Base-by-base conservation (phyloP, 1,140 invertebrate species). In the Zaprionus ghesquierei region DNA sequence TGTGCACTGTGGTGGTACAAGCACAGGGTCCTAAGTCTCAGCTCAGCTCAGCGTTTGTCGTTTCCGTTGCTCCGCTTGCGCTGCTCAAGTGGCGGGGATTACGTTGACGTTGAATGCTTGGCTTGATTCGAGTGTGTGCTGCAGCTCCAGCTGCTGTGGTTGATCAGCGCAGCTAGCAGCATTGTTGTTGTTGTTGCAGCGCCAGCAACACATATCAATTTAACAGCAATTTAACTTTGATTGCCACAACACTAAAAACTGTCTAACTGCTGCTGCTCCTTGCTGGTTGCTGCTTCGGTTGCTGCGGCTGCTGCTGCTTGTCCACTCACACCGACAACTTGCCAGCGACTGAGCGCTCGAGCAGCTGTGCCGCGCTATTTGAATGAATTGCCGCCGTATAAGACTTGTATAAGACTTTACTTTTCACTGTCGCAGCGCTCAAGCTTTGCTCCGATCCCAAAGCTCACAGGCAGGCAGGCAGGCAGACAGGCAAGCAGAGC, bases 311-410 rank as follows among this genome's bases (percentile, higher is more conserved):
- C 20, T 71, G 53, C 35, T 66, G 55, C 41, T 70, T 60, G 49
- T 70, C 33, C 35, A 90, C 82, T 90, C 71, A 74, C 82, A 76
- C 87, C 85, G 87, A 87, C 82, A 70, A 76, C 75, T 90, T 76
- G 82, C 69, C 77, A 78, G 87, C 79, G 71, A 90, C 87, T 90
- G 89, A 90, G 77, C 64, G 76, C 69, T 46, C 63, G 46, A 75
- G 69, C 79, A 76, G 89, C 75, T 90, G 87, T 84, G 87, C 77
- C 62, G 60, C 60, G 66, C 77, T 90, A 90, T 90, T 90, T 90
- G 53, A 90, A 90, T 72, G 87, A 69, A 87, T 76, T 27, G 69
- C 22, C 53, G 75, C 44, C 55, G 49, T 27, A n/a, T n/a, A n/a
- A n/a, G n/a, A n/a, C n/a, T n/a, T 29, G 71, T 74, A 74, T 74